phyloP scores from a whole-genome alignment of 1,140 invertebrate genomes.

The Trichoplusia ni region DNA sequence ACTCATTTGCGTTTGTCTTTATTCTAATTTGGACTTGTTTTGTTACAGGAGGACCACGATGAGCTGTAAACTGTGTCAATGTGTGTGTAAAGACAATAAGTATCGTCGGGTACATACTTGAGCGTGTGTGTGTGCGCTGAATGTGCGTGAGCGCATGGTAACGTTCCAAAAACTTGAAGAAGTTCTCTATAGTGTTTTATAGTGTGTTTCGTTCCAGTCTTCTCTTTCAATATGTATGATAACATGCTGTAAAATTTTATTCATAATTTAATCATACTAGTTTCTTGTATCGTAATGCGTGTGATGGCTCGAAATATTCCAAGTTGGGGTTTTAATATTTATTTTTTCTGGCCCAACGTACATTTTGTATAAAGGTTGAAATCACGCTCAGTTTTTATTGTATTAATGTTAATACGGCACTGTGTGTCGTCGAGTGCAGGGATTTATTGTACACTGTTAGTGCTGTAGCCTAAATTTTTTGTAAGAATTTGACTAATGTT shows the following conservation, averaged over 20 bases:
- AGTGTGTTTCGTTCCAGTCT: slow-evolving; percentile 35
- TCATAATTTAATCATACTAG: slow-evolving; percentile 24
- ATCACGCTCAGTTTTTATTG: slow-evolving; percentile 37
- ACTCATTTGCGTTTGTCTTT: not conserved
- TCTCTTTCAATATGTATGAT: slow-evolving; percentile 17
- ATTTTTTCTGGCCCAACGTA: slow-evolving; percentile 32
- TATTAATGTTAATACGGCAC: slow-evolving; percentile 48
- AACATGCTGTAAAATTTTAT: slow-evolving; percentile 35
- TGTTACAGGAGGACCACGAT: slow-evolving; percentile 82
- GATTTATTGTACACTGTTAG: slow-evolving; percentile 54
- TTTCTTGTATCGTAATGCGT: slow-evolving; percentile 40
- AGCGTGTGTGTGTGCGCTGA: slow-evolving; percentile 34
- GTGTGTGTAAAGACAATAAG: slow-evolving; percentile 61
- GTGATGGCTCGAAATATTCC: slow-evolving; percentile 62
- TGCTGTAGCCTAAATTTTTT: slow-evolving; percentile 43
- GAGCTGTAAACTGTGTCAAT: slow-evolving; percentile 82
- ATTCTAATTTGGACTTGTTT: slow-evolving; percentile 31
- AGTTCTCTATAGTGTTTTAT: slow-evolving; percentile 30
- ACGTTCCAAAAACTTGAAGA: slow-evolving; percentile 30
- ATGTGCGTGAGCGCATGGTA: slow-evolving; percentile 23
- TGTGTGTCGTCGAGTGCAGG: slow-evolving; percentile 59
- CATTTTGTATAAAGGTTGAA: slow-evolving; percentile 37
- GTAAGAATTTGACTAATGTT: slow-evolving; percentile 49
- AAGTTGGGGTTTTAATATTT: slow-evolving; percentile 39
- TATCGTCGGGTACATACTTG: slow-evolving; percentile 55